phyloP scores from a whole-genome alignment of 2,797 vertebrate genomes.

The Chrosomus eos region DNA sequence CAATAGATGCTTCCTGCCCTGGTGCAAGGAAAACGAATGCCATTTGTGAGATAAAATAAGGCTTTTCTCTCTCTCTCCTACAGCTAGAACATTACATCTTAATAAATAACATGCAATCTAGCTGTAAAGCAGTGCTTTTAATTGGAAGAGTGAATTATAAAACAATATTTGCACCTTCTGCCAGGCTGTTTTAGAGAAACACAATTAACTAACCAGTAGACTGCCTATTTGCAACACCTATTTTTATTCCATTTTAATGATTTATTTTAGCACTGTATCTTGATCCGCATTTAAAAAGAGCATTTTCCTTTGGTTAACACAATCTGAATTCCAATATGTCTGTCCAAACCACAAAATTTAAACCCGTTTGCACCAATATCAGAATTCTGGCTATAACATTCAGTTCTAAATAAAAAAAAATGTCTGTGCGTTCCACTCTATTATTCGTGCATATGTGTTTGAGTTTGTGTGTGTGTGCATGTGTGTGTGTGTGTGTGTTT shows the following conservation, averaged over 20 bases:
- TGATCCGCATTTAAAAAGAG: no score
- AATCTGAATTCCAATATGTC: neutral
- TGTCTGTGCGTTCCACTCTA: slow-evolving; percentile 52
- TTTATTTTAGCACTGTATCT: neutral
- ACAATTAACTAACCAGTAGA: neutral
- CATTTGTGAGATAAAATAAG: slow-evolving; percentile 16
- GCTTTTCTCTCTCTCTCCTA: neutral
- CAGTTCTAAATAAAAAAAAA: neutral
- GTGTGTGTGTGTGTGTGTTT: slow-evolving; percentile 56
- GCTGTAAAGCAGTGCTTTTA: slow-evolving; percentile 7
- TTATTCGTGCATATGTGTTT: slow-evolving; percentile 50
- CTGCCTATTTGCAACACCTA: neutral
- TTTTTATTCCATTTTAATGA: slow-evolving; percentile 16
- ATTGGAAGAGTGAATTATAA: slow-evolving; percentile 17
- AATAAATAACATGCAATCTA: neutral
- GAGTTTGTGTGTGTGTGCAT: slow-evolving; percentile 43
- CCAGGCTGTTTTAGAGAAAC: slow-evolving; percentile 18
- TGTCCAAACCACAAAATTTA: slow-evolving; percentile 6
- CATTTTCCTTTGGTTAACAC: slow-evolving; percentile 18
- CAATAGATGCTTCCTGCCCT: neutral
- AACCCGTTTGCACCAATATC: neutral
- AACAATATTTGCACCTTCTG: slow-evolving; percentile 29
- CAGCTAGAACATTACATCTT: slow-evolving; percentile 17
- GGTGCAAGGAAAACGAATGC: neutral
- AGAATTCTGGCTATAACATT: slow-evolving; percentile 1